These are phyloP conservation scores for Glossophaga mutica DNA, from an alignment of 2,797 vertebrate genomes.

Conservation along the genomic window DNA sequence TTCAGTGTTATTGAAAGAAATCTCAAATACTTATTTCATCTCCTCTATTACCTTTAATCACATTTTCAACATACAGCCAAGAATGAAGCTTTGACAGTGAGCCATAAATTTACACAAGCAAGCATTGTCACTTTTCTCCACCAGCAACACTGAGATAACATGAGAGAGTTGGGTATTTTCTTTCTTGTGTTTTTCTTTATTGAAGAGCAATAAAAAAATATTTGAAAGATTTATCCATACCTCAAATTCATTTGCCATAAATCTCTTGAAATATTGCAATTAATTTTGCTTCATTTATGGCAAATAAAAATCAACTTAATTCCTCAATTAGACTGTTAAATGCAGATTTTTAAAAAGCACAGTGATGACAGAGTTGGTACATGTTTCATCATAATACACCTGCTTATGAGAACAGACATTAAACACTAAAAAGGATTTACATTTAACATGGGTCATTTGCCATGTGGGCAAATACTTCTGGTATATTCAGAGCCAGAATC, in stretches of 20 bases:
- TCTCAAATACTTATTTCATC: constrained; percentile 89
- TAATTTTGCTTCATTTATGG: constrained; percentile 72
- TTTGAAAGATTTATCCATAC: constrained; percentile 73
- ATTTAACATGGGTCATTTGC: constrained; percentile 46
- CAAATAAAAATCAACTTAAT: constrained; percentile 62
- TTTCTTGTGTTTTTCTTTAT: constrained; percentile 73
- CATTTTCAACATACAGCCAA: constrained; percentile 87
- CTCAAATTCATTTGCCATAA: constrained; percentile 63
- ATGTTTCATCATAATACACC: neutral
- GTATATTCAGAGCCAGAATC: neutral
- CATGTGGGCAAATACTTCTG: constrained; percentile 48
- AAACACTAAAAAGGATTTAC: constrained; percentile 39
- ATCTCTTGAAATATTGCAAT: constrained; percentile 73
- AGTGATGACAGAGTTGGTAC: constrained; percentile 45
- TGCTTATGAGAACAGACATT: constrained; percentile 54
- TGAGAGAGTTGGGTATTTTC: constrained; percentile 73
- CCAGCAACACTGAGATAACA: constrained; percentile 78
- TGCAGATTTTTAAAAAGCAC: constrained; percentile 53
- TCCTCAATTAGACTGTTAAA: constrained; percentile 64
- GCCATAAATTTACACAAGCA: constrained; percentile 84
- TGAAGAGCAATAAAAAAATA: constrained; percentile 72
- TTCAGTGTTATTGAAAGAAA: constrained; percentile 85
- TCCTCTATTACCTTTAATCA: constrained; percentile 85
- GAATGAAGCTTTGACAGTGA: constrained; percentile 85
- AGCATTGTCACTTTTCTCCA: constrained; percentile 81